Base-by-base conservation (phyloP, 2,888 invertebrate genomes). In the Germaria angustata region DNA sequence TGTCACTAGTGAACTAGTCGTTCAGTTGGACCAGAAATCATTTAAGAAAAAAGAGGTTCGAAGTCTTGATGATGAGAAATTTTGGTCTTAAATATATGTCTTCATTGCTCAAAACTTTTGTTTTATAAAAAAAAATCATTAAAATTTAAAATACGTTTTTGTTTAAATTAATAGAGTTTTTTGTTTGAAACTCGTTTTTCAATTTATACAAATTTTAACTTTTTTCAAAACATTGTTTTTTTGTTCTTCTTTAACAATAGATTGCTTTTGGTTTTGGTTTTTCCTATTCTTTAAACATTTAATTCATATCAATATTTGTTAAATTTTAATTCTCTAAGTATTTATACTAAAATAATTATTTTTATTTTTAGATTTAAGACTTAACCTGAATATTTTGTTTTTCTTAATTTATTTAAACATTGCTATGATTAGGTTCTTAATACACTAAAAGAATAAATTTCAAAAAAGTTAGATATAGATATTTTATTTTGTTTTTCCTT, bases 131-230 rank as follows among this genome's bases (percentile, higher is more conserved):
- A n/a, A n/a, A n/a, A n/a, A n/a, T n/a, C n/a, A n/a, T n/a, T n/a
- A n/a, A n/a, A n/a, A n/a, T n/a, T n/a, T n/a, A n/a, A n/a, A n/a
- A n/a, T n/a, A n/a, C n/a, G n/a, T n/a, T n/a, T n/a, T n/a, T n/a
- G n/a, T n/a, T n/a, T n/a, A n/a, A n/a, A n/a, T n/a, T 6, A 28
- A 28, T 5, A 28, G 28, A 28, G 28, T 28, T 28, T 28, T 4
- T 61, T 41, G 22, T 39, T 32, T 4, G 85, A 86, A 57, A 85
- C 6, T 57, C 20, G 17, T 13, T 59, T 9, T 86, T 86, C 86
- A 87, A 87, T 85, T 87, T 87, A 88, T 86, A 86, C 85, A 78
- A 87, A 86, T 84, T 83, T 86, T 86, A 86, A 87, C 84, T 86
- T 84, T 71, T 81, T 13, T 69, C 36, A 80, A n/a, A 34, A 24